A percentile compares a stretch with the other conserved stretches of the same genome.
phyloP scores from a whole-genome alignment of 2,113 vertebrate species.

The Paedocypris sp. region DNA sequence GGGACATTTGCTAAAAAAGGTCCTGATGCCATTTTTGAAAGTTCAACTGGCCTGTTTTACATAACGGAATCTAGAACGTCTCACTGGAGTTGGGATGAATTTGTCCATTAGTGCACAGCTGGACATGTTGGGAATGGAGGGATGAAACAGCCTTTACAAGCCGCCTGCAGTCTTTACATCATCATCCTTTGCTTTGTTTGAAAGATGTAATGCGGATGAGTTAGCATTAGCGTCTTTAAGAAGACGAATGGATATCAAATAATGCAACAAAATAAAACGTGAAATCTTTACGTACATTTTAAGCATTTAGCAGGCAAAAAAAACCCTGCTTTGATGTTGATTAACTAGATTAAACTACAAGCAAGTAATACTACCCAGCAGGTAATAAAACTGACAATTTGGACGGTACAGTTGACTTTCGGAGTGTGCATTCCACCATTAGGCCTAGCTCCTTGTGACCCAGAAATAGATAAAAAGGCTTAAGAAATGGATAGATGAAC shows the following conservation, averaged over 20 bases:
- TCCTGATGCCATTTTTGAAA: too few relatives aligned
- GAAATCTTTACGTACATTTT: too few relatives aligned
- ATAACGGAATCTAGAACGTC: not conserved
- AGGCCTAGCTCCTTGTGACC: too few relatives aligned
- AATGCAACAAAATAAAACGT: not conserved
- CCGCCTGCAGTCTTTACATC: constrained; percentile 10
- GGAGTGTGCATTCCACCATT: too few relatives aligned
- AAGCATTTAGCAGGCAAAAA: too few relatives aligned
- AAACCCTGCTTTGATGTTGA: too few relatives aligned
- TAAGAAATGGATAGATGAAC: not conserved
- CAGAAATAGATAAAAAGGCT: not conserved
- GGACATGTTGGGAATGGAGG: constrained; percentile 10
- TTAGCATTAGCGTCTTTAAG: too few relatives aligned
- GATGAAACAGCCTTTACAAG: constrained; percentile 13
- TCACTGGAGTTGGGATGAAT: constrained; percentile 14
- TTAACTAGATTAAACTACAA: too few relatives aligned
- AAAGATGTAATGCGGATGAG: not conserved
- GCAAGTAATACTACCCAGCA: too few relatives aligned
- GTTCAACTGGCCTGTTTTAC: not conserved
- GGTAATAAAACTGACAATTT: too few relatives aligned
- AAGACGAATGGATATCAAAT: too few relatives aligned
- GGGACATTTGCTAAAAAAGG: not conserved
- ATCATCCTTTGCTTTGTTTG: constrained; percentile 18
- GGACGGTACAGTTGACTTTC: too few relatives aligned
- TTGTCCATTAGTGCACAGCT: constrained; percentile 20